Evolutionary conservation across 2,113 vertebrate genomes (phyloP).

Genomic region (Puffinus mauretanicus): DNA sequence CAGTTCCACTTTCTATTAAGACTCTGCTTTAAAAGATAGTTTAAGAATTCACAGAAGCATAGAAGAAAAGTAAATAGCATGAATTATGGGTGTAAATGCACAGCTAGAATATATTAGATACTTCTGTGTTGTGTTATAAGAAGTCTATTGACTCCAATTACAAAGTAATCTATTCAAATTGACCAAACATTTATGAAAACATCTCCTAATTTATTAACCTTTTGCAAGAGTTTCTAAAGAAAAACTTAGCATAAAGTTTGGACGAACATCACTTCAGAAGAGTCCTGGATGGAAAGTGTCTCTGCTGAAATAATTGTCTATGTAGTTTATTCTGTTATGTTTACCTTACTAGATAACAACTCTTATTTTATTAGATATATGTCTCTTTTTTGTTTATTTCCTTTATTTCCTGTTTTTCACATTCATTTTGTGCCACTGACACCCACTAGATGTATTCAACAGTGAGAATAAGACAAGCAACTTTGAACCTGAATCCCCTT

Average conservation of each 20-base stretch:
- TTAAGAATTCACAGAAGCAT: background rate
- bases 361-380: background rate
- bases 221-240: background rate
- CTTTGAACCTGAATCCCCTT: background rate
- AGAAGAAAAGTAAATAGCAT: background rate
- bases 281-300: background rate
- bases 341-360: background rate
- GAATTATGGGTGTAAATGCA: background rate
- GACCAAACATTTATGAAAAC: background rate
- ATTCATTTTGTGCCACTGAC: background rate
- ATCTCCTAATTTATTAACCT: background rate
- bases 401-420: background rate
- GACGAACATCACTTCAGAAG: background rate
- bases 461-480: background rate
- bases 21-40: background rate
- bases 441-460: background rate
- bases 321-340: background rate
- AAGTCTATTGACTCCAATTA: background rate
- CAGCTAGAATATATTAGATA: background rate
- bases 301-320: background rate
- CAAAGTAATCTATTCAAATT: background rate
- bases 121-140: background rate
- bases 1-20: background rate
- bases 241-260: background rate
- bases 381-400: background rate